Conservation (phyloP, 2,113 vertebrate species). For the Dinomys branickii region DNA sequence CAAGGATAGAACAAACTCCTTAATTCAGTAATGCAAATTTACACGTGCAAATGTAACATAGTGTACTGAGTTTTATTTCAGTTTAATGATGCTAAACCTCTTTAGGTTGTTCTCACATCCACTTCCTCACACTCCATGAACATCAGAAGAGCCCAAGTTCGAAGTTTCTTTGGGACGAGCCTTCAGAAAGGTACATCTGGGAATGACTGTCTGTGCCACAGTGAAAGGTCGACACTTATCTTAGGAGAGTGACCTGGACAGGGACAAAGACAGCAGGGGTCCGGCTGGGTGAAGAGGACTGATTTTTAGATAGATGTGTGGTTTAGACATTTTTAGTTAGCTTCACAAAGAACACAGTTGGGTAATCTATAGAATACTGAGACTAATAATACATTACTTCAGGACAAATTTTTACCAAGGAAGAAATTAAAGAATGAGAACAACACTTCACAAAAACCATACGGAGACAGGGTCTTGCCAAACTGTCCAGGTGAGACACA, state of each 20-base stretch:
- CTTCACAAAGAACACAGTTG: neutral
- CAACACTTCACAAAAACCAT: neutral
- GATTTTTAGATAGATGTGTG: neutral
- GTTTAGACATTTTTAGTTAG: neutral
- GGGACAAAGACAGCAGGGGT: neutral
- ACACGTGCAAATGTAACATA: neutral
- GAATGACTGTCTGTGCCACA: neutral
- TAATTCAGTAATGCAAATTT: neutral
- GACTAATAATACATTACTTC: neutral
- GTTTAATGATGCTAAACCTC: neutral
- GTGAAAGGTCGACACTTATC: neutral
- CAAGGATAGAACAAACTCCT: neutral
- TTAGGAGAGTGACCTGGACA: neutral
- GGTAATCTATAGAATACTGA: neutral
- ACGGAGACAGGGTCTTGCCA: neutral
- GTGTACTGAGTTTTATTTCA: neutral
- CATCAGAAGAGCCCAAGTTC: neutral
- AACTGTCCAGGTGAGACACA: neutral
- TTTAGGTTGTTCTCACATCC: neutral
- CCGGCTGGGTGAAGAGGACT: neutral
- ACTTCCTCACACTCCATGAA: neutral
- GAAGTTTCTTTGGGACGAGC: neutral
- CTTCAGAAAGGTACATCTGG: neutral
- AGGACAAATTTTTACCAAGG: neutral
- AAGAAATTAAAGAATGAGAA: slow-evolving; percentile 9